phyloP scores from a whole-genome alignment of 2,888 invertebrate species.

The Ectobius pallidus region DNA sequence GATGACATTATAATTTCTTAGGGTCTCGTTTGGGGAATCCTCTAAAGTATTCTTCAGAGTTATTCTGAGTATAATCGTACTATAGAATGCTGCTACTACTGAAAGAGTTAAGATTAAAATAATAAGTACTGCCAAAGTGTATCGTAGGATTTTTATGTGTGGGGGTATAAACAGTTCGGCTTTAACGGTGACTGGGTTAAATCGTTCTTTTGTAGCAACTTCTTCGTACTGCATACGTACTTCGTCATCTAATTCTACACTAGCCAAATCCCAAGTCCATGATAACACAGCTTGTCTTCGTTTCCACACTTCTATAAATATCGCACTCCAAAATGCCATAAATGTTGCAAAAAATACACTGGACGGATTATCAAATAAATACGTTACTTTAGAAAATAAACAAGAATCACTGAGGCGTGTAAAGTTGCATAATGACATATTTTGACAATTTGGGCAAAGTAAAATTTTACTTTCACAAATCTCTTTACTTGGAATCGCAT shows the following conservation, averaged over 20 bases:
- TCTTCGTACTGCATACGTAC: neutral
- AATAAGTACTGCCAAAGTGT: neutral
- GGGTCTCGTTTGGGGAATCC: too few species aligned
- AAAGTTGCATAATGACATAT: neutral
- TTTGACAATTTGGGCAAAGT: neutral
- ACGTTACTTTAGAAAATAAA: neutral
- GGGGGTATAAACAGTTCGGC: neutral
- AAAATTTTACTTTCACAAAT: neutral
- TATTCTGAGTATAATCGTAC: too few species aligned
- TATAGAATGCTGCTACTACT: neutral
- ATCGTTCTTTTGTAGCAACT: neutral
- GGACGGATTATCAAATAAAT: neutral
- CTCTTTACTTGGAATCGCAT: neutral
- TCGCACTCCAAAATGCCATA: neutral
- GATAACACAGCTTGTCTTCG: neutral
- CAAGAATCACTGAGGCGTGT: neutral
- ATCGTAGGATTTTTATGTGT: neutral
- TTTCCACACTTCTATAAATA: neutral
- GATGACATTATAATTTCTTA: neutral
- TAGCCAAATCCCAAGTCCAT: neutral
- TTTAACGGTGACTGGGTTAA: neutral
- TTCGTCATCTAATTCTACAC: neutral
- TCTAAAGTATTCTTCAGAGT: too few species aligned
- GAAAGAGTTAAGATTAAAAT: neutral
- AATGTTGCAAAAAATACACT: neutral